Base-by-base conservation (phyloP, 2,113 vertebrate species). In the Leucosticte australis region DNA sequence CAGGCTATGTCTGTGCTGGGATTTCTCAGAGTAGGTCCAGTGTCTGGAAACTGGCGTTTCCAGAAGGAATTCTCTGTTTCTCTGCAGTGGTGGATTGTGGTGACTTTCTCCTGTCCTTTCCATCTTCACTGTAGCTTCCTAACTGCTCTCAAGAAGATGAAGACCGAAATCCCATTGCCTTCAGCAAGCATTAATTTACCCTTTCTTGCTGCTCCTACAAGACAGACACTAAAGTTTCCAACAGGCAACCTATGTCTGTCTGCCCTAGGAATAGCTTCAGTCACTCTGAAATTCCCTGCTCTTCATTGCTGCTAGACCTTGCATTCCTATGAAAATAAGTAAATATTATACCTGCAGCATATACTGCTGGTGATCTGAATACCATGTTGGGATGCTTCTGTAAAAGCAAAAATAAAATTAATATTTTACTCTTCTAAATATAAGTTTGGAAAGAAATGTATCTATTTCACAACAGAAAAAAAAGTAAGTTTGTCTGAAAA, bases 401-500 rank as follows among this genome's bases (percentile, higher is more conserved):
- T 42, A 50, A 60, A 83, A 65, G 14, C 11, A 4, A 12, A 31
- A 84, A 68, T 20, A 59, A 75, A 67, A 63, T 13, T 3, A 33
- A 42, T 28, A 10, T 64, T 79, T 74, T 42, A 9, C 8, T 27
- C 41, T 41, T 65, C 13, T 50, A 44, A 81, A 67, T 16, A 41
- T 57, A 56, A 52, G 1, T 42, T 91, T 88, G 71, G n/a, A 60
- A 76, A 77, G 7, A 65, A 20, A n/a, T 18, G 1, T 5, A 47
- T 56, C 10, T 9, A 12, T 69, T 65, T 47, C 44, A 82, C 26
- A 68, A 60, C 44, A 83, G 35, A n/a, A 53, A 73, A 35, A 64
- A 64, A 28, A 82, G 30, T 26, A 83, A 91, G 78, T 41, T 79
- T 33, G 52, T 85, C 6, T 55, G 62, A 80, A 90, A 92, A 88